Conservation (phyloP, 1,140 invertebrate species). For the Drosophila neocordata region DNA sequence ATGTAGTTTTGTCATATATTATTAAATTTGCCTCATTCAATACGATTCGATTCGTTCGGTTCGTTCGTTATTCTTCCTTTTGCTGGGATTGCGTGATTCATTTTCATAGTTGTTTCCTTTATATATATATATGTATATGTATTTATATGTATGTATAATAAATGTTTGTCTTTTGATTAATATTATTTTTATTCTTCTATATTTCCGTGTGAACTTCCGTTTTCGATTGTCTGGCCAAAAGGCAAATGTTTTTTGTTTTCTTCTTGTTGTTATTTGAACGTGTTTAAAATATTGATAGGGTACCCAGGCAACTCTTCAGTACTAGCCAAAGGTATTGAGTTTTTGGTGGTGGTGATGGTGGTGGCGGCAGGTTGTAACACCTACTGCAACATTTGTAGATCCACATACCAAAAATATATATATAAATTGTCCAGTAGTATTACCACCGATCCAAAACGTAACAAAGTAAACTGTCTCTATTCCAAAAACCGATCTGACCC, state of each 20-base stretch:
- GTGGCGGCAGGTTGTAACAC: constrained; percentile 59
- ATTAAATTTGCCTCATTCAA: constrained; percentile 46
- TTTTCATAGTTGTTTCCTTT: constrained; percentile 56
- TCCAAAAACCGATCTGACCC: constrained; percentile 9
- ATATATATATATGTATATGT: constrained; percentile 42
- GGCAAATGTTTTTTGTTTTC: constrained; percentile 5
- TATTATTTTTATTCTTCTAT: constrained; percentile 68
- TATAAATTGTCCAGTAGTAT: no score
- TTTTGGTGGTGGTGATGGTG: background rate
- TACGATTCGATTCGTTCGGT: constrained; percentile 14
- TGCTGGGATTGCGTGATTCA: constrained; percentile 65
- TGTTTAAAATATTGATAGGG: constrained; percentile 79
- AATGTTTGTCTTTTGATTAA: constrained; percentile 49
- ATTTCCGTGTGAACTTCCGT: constrained; percentile 80
- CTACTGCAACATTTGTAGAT: constrained; percentile 51
- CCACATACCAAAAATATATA: constrained; percentile 5
- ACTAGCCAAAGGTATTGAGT: background rate
- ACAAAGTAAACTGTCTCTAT: no score
- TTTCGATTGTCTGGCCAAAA: constrained; percentile 35
- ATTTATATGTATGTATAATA: constrained; percentile 56
- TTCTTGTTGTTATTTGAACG: constrained; percentile 47
- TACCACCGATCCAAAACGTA: no score
- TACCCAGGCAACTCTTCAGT: constrained; percentile 52
- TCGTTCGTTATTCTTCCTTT: constrained; percentile 1
- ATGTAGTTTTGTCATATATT: constrained; percentile 39